Conservation (phyloP, 2,888 invertebrate species). For the Baccha elongata region DNA sequence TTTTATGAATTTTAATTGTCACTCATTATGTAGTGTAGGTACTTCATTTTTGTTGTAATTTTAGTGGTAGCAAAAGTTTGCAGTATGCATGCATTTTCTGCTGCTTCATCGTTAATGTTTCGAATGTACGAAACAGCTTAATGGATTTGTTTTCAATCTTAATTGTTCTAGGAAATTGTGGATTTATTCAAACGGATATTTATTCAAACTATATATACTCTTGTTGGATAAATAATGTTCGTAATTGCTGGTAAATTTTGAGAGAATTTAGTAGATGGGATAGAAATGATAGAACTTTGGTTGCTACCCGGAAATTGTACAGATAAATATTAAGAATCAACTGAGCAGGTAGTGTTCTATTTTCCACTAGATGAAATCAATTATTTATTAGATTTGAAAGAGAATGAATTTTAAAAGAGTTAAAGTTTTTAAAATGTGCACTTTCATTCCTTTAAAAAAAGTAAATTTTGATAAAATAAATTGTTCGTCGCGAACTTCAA, state of each 20-base stretch:
- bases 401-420: no score
- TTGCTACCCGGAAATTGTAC: no score
- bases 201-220: neutral
- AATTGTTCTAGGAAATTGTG: neutral
- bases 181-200: neutral
- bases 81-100: neutral
- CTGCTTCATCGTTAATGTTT: neutral
- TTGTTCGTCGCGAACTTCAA: no score
- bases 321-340: no score
- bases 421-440: no score
- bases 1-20: conserved; percentile 36
- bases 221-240: neutral
- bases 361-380: no score
- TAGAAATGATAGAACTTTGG: no score
- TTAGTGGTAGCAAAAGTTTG: neutral
- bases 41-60: neutral
- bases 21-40: conserved; percentile 20
- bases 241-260: neutral
- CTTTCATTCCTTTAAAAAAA: no score
- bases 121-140: neutral
- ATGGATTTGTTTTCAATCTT: neutral
- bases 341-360: no score
- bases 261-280: neutral
- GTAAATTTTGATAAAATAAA: no score
- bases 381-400: no score